Evolutionary conservation across 2,797 vertebrate species (phyloP), one percentile per base, ranked within the genome.

Genomic region (Macropus fuliginosus): DNA sequence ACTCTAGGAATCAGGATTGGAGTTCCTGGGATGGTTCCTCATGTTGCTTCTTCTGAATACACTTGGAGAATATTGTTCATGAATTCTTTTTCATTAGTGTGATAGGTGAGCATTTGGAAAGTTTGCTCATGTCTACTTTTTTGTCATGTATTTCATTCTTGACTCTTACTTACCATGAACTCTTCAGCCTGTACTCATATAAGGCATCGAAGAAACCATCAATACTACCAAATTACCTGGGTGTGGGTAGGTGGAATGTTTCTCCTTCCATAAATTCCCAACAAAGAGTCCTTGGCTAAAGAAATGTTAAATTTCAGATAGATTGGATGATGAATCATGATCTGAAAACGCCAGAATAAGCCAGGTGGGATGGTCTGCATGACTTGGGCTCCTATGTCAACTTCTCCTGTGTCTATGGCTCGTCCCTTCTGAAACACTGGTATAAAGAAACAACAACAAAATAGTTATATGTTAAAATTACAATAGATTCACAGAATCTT

Each of bases 261-360:
- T 98, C 99, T 99, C 98, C 99, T 99, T 95, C 99, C 99, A 93
- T 99, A 99, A 98, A 99, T 99, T 95, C 99, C 99, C 97, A 99
- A 99, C 96, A 99, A 98, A 55, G 99, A 99, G 94, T 99, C 99
- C 98, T 99, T 99, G 0, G 99, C 99, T 96, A 99, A 99, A 0
- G 99, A 99, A 91, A 99, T 99, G 98, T 99, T 99, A 97, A 99
- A 99, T 98, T 99, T 99, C 98, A 99, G 98, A 98, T 99, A 99
- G 98, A 99, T 97, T 0, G 99, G 99, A 98, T 99, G 99, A 98
- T 99, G 99, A 93, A 99, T 99, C 74, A 98, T 99, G 96, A 99
- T 99, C 97, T 99, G 99, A 98, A 99, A 99, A 98, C 99, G 99
- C 99, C 99, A 99, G 98, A 99, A 99, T 46, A 99, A 99, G 91